Evolutionary conservation across 2,888 invertebrate genomes (phyloP).

Genomic region (Mesorhabditis spiculigera): DNA sequence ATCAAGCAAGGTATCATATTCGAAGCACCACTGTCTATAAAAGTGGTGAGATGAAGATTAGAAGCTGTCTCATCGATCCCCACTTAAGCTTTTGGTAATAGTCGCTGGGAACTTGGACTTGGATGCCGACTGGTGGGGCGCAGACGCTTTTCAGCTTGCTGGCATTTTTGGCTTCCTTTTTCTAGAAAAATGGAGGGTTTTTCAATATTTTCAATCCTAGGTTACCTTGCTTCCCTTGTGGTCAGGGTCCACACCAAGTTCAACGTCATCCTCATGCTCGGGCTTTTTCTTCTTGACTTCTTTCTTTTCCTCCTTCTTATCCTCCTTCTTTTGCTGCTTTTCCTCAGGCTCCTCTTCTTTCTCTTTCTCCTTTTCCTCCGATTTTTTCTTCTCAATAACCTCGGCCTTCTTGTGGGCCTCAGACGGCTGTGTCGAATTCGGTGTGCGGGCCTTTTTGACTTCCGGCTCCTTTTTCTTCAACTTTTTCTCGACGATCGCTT

Average conservation of each 20-base stretch:
- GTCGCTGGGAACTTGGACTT: too few species aligned
- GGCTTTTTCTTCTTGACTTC: slow-evolving; percentile 9
- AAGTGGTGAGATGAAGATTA: too few species aligned
- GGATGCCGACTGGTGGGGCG: not conserved
- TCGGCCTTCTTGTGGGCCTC: slow-evolving; percentile 10
- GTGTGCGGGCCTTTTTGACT: not conserved
- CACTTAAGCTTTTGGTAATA: too few species aligned
- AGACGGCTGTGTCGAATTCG: not conserved
- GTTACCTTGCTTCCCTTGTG: not conserved
- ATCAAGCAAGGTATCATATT: too few species aligned
- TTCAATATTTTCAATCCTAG: too few species aligned
- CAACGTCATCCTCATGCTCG: slow-evolving; percentile 6
- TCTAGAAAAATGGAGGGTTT: too few species aligned
- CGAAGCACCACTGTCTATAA: too few species aligned
- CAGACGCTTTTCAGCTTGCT: not conserved
- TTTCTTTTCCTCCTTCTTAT: slow-evolving; percentile 11
- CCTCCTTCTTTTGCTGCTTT: slow-evolving; percentile 14
- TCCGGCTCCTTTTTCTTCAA: not conserved
- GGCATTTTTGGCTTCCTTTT: slow-evolving; percentile 3
- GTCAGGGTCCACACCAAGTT: not conserved
- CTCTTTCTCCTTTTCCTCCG: slow-evolving; percentile 7
- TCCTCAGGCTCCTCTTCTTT: not conserved
- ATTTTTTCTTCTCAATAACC: slow-evolving; percentile 3
- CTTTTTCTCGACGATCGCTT: slow-evolving; percentile 1
- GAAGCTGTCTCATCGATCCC: too few species aligned